A percentile compares a stretch with the other conserved stretches of the same genome.
Evolutionary conservation across 2,888 invertebrate genomes (phyloP).

Genomic region (Tetranychus piercei): DNA sequence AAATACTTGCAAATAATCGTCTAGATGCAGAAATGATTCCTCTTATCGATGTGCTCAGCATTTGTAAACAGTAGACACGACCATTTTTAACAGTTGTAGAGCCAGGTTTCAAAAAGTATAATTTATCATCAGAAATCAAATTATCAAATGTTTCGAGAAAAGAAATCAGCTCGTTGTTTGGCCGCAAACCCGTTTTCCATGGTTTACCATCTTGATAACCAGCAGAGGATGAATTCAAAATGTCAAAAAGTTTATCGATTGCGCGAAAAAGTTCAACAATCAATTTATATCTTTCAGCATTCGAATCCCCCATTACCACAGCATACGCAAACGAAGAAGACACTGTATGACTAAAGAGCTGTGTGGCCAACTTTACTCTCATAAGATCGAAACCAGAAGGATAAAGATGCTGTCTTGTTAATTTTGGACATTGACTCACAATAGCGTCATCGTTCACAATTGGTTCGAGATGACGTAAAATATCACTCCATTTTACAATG

Average conservation of each 20-base stretch:
- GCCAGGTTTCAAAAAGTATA: background rate
- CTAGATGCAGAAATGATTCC: background rate
- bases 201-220: background rate
- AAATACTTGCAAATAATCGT: background rate
- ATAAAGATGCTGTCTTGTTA: background rate
- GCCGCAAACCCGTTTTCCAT: background rate
- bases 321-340: background rate
- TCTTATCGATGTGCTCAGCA: background rate
- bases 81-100: background rate
- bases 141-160: background rate
- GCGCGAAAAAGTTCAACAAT: background rate
- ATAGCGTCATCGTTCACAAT: background rate
- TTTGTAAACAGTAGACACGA: background rate
- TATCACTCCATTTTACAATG: background rate
- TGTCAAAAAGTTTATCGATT: background rate
- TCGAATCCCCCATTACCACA: background rate
- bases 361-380: background rate
- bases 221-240: background rate
- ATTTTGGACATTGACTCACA: background rate
- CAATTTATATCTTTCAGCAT: background rate
- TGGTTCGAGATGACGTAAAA: background rate
- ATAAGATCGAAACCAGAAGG: background rate
- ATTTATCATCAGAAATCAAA: background rate
- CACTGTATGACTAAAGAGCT: background rate
- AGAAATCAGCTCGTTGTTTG: background rate